Conservation (phyloP, 2,888 invertebrate species). For the Tipula unca region DNA sequence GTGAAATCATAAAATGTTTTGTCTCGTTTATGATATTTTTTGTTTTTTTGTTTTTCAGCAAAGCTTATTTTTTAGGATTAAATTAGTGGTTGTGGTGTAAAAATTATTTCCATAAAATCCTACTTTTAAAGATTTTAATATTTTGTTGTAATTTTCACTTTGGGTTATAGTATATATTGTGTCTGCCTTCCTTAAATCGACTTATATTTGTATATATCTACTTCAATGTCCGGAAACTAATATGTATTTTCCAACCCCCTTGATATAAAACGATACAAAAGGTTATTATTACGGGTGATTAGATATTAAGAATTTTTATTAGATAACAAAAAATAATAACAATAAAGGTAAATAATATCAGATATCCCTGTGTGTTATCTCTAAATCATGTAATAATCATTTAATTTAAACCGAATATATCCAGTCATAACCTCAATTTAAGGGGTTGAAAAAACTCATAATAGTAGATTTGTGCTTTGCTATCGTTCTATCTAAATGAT, state of each 20-base stretch:
- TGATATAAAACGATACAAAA: background rate
- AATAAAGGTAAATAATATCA: conserved; percentile 8
- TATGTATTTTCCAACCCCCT: background rate
- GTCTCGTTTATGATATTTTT: background rate
- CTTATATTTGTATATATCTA: background rate
- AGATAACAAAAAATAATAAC: background rate
- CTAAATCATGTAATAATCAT: conserved; percentile 8
- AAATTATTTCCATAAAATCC: background rate
- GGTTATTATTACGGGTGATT: background rate
- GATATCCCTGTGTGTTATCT: conserved; percentile 8
- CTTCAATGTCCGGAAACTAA: background rate
- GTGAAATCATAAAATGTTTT: background rate
- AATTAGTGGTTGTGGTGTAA: background rate
- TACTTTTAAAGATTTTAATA: background rate
- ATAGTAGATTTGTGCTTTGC: background rate
- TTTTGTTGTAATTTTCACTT: background rate
- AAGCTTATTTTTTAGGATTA: background rate
- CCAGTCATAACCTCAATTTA: conserved; percentile 14
- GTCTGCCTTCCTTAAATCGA: background rate
- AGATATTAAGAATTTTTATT: background rate
- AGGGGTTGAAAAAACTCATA: background rate
- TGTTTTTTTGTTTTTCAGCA: background rate
- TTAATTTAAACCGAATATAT: conserved; percentile 4
- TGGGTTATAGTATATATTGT: background rate
- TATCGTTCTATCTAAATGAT: background rate